Conservation (phyloP, 2,113 vertebrate species). For the Proterorhinus semilunaris region DNA sequence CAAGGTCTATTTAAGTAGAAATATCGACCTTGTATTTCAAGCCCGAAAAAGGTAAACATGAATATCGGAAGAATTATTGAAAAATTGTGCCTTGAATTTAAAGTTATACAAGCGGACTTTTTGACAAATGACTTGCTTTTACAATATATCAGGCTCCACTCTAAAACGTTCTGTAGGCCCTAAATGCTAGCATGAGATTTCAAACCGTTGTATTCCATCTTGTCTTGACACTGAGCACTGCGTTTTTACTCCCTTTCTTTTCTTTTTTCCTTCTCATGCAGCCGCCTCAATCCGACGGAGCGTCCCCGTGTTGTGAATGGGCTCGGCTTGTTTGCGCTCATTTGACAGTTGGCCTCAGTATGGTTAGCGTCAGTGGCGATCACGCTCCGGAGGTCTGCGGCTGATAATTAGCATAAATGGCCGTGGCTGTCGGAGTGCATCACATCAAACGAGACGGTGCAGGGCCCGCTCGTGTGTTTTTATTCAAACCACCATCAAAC, state of each 20-base stretch:
- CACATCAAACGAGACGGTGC: constrained; percentile 8
- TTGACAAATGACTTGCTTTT: no score
- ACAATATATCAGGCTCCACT: no score
- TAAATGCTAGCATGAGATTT: background rate
- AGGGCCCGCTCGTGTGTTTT: background rate
- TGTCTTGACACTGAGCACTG: no score
- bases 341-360: background rate
- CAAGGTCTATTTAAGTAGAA: no score
- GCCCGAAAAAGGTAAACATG: no score
- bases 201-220: background rate
- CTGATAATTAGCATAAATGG: constrained; percentile 8
- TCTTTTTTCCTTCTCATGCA: background rate
- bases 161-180: no score
- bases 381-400: background rate
- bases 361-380: background rate
- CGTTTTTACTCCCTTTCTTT: background rate
- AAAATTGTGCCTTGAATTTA: no score
- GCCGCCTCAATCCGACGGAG: background rate
- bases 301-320: background rate
- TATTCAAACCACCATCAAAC: background rate
- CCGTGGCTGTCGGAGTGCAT: background rate
- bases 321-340: background rate
- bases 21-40: no score
- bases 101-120: no score
- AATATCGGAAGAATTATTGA: no score